These are phyloP conservation scores for Chymomyza caudatula DNA, from an alignment of 2,888 invertebrate species.

Conservation along the genomic window DNA sequence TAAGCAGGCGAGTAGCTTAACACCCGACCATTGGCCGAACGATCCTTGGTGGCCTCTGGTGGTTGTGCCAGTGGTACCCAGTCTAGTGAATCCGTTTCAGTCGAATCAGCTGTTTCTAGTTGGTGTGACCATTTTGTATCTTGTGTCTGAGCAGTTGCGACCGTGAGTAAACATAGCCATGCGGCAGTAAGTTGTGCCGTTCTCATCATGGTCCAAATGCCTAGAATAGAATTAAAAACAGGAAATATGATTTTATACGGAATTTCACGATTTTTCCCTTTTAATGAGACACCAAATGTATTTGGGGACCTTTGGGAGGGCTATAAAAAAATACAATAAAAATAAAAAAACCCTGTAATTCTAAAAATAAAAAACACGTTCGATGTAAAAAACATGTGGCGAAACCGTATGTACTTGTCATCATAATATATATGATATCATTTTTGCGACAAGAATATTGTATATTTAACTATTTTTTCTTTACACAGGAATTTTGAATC, in stretches of 20 bases:
- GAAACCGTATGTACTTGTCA: too few species aligned
- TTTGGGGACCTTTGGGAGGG: background rate
- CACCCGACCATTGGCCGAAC: slow-evolving; percentile 75
- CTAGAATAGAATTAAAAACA: slow-evolving; percentile 55
- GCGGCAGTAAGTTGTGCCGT: slow-evolving; percentile 56
- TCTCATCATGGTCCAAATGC: slow-evolving; percentile 68
- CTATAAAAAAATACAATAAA: background rate
- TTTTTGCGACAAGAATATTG: too few species aligned
- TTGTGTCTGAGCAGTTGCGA: slow-evolving; percentile 39
- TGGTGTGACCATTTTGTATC: slow-evolving; percentile 77
- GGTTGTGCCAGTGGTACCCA: slow-evolving; percentile 80
- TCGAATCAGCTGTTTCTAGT: slow-evolving; percentile 62
- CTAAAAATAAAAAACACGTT: too few species aligned
- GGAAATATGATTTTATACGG: background rate
- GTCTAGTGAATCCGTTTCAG: slow-evolving; percentile 75
- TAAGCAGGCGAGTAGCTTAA: slow-evolving; percentile 75
- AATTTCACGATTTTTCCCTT: background rate
- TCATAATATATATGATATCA: too few species aligned
- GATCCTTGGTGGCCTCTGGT: slow-evolving; percentile 72
- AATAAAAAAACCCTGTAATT: too few species aligned
- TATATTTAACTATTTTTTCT: too few species aligned
- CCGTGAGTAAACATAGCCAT: slow-evolving; percentile 53
- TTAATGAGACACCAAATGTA: too few species aligned
- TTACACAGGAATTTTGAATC: too few species aligned
- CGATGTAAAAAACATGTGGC: too few species aligned